Percentiles rank a stretch among this genome's conserved stretches.
Conservation (phyloP, 2,113 vertebrate genomes). For the Apteryx owenii region DNA sequence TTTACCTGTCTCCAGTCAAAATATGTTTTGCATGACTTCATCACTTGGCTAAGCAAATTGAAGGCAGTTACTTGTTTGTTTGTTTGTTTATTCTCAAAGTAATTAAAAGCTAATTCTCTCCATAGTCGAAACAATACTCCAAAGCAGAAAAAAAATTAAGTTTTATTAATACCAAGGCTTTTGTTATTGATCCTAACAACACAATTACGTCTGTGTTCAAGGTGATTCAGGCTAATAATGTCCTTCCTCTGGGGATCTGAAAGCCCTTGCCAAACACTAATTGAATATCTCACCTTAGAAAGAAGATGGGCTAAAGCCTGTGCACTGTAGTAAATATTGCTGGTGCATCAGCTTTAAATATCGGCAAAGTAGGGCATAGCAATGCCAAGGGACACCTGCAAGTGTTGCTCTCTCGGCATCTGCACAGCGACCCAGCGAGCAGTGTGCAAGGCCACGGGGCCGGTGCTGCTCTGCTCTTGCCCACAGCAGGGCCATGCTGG, state of each 20-base stretch:
- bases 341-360: not conserved
- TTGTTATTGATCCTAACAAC: conserved; percentile 31
- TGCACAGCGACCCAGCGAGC: not conserved
- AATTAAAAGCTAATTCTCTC: conserved; percentile 56
- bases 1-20: conserved; percentile 34
- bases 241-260: conserved; percentile 5
- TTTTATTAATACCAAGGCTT: conserved; percentile 25
- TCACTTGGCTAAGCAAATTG: conserved; percentile 6
- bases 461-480: not conserved
- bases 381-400: not conserved
- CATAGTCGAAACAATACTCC: conserved; percentile 2
- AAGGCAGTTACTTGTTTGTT: conserved; percentile 47
- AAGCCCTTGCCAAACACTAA: conserved; percentile 16
- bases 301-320: not conserved
- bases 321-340: not conserved
- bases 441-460: not conserved
- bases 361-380: not conserved
- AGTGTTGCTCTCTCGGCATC: not conserved
- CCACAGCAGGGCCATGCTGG: not conserved
- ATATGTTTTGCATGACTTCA: not conserved
- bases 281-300: not conserved
- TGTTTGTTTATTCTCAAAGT: conserved; percentile 45
- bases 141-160: not conserved
- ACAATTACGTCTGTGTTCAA: conserved; percentile 1
- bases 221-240: conserved; percentile 25